Evolutionary conservation across 2,888 invertebrate genomes (phyloP), one percentile per base, ranked within the genome.

Genomic region (Parnassius orleans): DNA sequence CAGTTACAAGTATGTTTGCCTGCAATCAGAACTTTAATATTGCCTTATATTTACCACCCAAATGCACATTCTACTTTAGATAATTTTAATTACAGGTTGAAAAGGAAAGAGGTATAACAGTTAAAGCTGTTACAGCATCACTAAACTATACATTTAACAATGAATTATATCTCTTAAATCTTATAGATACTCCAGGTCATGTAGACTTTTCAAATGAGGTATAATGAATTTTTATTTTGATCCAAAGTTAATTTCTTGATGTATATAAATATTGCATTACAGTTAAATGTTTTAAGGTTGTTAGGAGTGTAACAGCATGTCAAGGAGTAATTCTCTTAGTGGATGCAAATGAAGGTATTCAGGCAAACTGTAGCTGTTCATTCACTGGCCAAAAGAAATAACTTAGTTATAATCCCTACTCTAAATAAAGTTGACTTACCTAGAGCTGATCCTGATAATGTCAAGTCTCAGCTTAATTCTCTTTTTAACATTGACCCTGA

Each of bases 361-460:
- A 99, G 90, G 99, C 99, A 99, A 87, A 99, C 99, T 0, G 98
- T 99, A 2, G 98, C 99, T 14, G 99, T 99, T 76, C 98, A 97
- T 87, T 96, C 97, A 80, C 86, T 99, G 66, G 98, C 99, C 0
- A 96, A 96, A 84, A 94, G 94, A 58, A 94, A 94, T 69, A 95
- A 98, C 72, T 86, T 99, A 59, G 86, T 93, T 1, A 95, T 99
- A 63, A 95, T 99, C 75, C 98, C 99, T 0, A 98, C 98, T 0
- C 90, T 99, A 46, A 99, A 99, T 87, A 99, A 99, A 93, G 97
- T 99, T 62, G 99, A 99, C 83, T 92, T 99, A 60, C 97, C 97
- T 72, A 94, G 96, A 83, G 98, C 98, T 0, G 91, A 98, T 79
- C 97, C 98, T 5, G 96, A 97, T 0, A 93, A 93, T 73, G 97